phyloP scores from a whole-genome alignment of 2,888 invertebrate species.

The Melanotus villosus region DNA sequence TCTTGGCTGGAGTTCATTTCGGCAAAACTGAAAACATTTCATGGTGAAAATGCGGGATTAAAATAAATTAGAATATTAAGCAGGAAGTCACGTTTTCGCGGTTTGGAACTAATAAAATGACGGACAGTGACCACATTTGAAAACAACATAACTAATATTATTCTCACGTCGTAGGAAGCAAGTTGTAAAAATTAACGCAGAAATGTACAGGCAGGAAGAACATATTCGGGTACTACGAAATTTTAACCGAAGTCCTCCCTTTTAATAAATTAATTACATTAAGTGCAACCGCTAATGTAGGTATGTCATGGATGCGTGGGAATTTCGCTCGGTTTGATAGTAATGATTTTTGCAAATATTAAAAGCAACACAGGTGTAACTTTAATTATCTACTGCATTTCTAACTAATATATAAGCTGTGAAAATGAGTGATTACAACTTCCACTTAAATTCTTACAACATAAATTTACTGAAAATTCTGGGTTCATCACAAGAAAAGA shows the following conservation, averaged over 20 bases:
- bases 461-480: too few relatives aligned
- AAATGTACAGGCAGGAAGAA: conserved; percentile 27
- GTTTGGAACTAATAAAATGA: conserved; percentile 22
- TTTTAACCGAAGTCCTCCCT: not conserved
- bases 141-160: conserved; percentile 33
- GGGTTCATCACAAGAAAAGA: too few relatives aligned
- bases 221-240: conserved; percentile 14
- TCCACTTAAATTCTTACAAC: too few relatives aligned
- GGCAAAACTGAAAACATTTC: conserved; percentile 63
- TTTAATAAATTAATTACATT: conserved; percentile 13
- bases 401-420: too few relatives aligned
- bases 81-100: conserved; percentile 45
- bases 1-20: conserved; percentile 67
- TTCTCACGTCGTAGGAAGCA: conserved; percentile 24
- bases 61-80: conserved; percentile 24
- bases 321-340: not conserved
- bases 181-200: conserved; percentile 22
- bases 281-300: conserved; percentile 8
- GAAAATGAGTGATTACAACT: too few relatives aligned
- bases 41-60: conserved; percentile 34
- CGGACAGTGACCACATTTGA: conserved; percentile 39
- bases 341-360: too few relatives aligned
- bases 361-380: too few relatives aligned
- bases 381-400: too few relatives aligned
- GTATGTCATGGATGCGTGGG: conserved; percentile 18